Conservation (phyloP, 2,113 vertebrate genomes). For the Poeciliopsis occidentalis region DNA sequence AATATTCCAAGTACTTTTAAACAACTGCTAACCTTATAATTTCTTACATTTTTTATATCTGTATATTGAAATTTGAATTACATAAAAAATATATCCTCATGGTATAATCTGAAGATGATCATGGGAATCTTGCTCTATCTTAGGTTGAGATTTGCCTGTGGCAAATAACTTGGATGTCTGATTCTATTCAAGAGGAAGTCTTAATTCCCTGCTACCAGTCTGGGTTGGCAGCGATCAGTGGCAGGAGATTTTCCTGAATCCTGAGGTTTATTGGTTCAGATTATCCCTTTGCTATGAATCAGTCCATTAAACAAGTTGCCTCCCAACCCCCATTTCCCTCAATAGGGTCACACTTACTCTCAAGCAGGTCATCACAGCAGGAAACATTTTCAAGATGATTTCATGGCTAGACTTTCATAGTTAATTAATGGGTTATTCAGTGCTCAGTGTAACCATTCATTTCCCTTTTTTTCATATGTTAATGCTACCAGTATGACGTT, state of each 20-base stretch:
- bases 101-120: background rate
- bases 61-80: background rate
- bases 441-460: slow-evolving; percentile 3
- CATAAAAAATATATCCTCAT: background rate
- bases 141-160: slow-evolving; percentile 35
- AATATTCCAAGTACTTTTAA: background rate
- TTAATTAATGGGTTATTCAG: slow-evolving; percentile 29
- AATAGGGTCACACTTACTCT: slow-evolving; percentile 36
- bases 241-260: slow-evolving; percentile 57
- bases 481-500: slow-evolving; percentile 8
- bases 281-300: slow-evolving; percentile 64
- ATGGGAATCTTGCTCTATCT: slow-evolving; percentile 25
- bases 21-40: too few species aligned
- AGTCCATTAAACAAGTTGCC: slow-evolving; percentile 64
- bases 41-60: background rate
- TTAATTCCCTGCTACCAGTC: slow-evolving; percentile 63
- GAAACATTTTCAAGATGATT: slow-evolving; percentile 25
- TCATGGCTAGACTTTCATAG: slow-evolving; percentile 3
- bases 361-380: slow-evolving; percentile 38
- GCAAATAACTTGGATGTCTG: slow-evolving; percentile 52
- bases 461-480: slow-evolving; percentile 8
- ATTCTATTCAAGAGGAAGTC: slow-evolving; percentile 43
- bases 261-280: slow-evolving; percentile 61
- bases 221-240: slow-evolving; percentile 59
- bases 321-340: slow-evolving; percentile 8